Base-by-base conservation (phyloP, 2,113 vertebrate genomes). In the Pterocles orientalis region DNA sequence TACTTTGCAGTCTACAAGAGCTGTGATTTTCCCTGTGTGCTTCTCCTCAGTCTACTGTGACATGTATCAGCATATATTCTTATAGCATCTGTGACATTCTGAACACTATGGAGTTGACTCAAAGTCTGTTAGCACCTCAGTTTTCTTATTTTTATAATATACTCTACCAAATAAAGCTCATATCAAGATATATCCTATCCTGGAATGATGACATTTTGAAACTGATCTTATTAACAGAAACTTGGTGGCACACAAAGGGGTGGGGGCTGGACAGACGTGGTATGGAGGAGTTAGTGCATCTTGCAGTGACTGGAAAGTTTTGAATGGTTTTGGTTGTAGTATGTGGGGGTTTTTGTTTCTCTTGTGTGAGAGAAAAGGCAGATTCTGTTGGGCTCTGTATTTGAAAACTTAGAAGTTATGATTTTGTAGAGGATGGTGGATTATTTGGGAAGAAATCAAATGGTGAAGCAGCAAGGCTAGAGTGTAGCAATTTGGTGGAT, bases 261-360 rank as follows among this genome's bases (percentile, higher is more conserved):
- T 26, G 10, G 6, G 19, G 8, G 2, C 6, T 11, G 21, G 15
- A 23, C 29, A 25, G 29, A 69, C 48, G 26, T 23, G 14, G 4
- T 41, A 6, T 34, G 26, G 28, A 36, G 36, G 24, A 34, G 8
- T 41, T 36, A 31, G 7, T 33, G 12, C 7, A 18, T 47, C 48
- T 82, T 68, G 14, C 41, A 72, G 48, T 21, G 34, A 7, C 10
- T 77, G 28, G n/a, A 69, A 66, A 78, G 17, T 1, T 82, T 26
- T 58, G 36, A 73, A 39, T 13, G 7, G 4, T 18, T 72, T 36
- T 26, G 18, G 28, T 6, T 53, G 41, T 60, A 66, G 29, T 45
- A 33, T 47, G 4, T 60, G 29, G 5, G 6, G 2, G 1, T 0
- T 11, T 7, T 24, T 87, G 9, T 57, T 41, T 68, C 4, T 39